Percentiles rank a stretch among this genome's conserved stretches.
Evolutionary conservation across 2,888 invertebrate genomes (phyloP).

Genomic region (Chrysotoxum bicinctum): DNA sequence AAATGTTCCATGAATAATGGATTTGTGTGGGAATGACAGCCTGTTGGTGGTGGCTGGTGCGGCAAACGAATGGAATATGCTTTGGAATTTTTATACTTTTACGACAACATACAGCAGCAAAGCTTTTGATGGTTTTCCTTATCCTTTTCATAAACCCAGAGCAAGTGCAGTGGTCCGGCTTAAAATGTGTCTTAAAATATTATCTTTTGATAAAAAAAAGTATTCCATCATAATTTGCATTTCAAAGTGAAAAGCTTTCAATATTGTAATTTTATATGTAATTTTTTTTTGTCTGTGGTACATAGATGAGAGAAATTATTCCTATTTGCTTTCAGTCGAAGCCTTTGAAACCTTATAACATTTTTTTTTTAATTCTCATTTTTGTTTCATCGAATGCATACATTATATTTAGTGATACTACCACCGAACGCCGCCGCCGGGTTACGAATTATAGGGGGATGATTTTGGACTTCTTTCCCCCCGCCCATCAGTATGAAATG

Average conservation of each 20-base stretch:
- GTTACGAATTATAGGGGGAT: too few species aligned
- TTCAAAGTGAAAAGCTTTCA: slow-evolving; percentile 27
- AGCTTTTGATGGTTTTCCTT: slow-evolving; percentile 5
- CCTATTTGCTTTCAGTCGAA: not conserved
- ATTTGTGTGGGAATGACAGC: slow-evolving; percentile 66
- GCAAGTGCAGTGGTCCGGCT: slow-evolving; percentile 14
- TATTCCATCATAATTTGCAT: slow-evolving; percentile 1
- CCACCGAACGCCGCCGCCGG: not conserved
- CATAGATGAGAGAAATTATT: not conserved
- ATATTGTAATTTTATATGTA: slow-evolving; percentile 7
- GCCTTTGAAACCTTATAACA: not conserved
- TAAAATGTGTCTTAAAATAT: slow-evolving; percentile 19
- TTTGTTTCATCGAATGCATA: not conserved
- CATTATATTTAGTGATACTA: not conserved
- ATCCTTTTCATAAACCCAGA: not conserved
- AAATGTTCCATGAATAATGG: slow-evolving; percentile 62
- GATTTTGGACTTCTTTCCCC: too few species aligned
- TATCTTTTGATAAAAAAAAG: not conserved
- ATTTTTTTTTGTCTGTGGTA: not conserved
- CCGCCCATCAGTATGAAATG: too few species aligned
- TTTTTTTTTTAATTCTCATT: not conserved
- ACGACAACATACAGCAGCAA: not conserved
- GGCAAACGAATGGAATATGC: slow-evolving; percentile 37
- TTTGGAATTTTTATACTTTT: slow-evolving; percentile 8
- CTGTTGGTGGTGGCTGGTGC: not conserved